Evolutionary conservation across 2,113 vertebrate species (phyloP), one percentile per base, ranked within the genome.

Genomic region (Dissostichus mawsoni): DNA sequence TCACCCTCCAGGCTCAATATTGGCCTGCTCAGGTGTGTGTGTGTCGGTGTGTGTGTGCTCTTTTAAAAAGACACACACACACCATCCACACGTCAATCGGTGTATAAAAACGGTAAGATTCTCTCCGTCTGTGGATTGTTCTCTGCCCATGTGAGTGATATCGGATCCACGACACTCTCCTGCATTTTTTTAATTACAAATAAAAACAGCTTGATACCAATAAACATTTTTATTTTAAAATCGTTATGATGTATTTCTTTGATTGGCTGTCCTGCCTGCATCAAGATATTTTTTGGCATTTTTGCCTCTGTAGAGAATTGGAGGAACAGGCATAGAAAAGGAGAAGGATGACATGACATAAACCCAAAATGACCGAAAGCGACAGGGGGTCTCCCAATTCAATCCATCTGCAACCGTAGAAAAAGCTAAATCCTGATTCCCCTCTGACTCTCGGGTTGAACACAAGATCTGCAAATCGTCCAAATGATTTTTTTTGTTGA

Each of bases 21-120:
- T 55, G 81, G 68, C 58, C 59, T 20, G 74, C 71, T 87, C 87
- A 84, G 75, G 78, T 85, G 77, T 74, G 69, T 36, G 45, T 70
- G 2, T 10, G 55, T 69, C 78, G 80, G 76, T 44, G 45, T 8
- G 52, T 11, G 69, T 68, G 61, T 62, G 66, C 11, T 1, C 36
- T 41, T 36, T 41, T 41, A 29, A 7, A 23, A 45, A 17, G 25
- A 29, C 48, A 66, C 11, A n/a, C 16, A 41, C 7, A 3, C 29
- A 29, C 29, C 29, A 4, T 29, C 29, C 29, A 29, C 29, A 29
- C 29, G 29, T 29, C 29, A 3, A 29, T 29, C 29, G 3, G 29
- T 29, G 29, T 29, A 3, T 29, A 4, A 0, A 29, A 29, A 29
- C 3, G 3, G 23, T 23, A 23, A 23, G 23, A 23, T 23, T 23